Conservation (phyloP, 2,797 vertebrate genomes). For the Leuciscus waleckii region DNA sequence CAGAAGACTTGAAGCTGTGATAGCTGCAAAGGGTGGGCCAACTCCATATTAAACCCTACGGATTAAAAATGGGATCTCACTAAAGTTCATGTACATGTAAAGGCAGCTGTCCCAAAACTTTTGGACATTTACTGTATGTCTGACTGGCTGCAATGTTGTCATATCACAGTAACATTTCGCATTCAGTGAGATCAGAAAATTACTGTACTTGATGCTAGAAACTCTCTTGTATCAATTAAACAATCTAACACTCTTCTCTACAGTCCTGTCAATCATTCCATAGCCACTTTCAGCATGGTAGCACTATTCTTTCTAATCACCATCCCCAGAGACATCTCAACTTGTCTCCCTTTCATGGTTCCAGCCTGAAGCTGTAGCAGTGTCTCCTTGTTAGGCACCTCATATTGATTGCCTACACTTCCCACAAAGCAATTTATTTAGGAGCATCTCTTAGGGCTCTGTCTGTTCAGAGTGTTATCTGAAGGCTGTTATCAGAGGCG, state of each 20-base stretch:
- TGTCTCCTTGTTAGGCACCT: slow-evolving; percentile 48
- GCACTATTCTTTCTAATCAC: slow-evolving; percentile 29
- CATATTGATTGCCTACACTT: slow-evolving; percentile 55
- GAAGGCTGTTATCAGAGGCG: slow-evolving; percentile 40
- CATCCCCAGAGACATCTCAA: slow-evolving; percentile 38
- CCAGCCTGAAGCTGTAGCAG: slow-evolving; percentile 25
- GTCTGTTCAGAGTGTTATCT: slow-evolving; percentile 39
- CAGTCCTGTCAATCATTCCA: slow-evolving; percentile 15
- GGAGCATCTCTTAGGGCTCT: slow-evolving; percentile 37
- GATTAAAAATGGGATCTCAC: no score
- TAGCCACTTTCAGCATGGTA: background rate
- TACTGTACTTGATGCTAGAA: background rate
- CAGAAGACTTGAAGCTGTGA: no score
- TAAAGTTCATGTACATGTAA: no score
- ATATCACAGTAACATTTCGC: background rate
- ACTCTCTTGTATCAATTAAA: slow-evolving; percentile 8
- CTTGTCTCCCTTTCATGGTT: slow-evolving; percentile 21
- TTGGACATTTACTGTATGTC: no score
- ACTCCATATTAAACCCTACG: no score
- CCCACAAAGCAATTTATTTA: slow-evolving; percentile 53
- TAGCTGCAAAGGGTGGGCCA: no score
- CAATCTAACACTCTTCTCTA: background rate
- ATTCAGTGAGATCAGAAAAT: background rate
- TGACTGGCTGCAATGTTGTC: background rate
- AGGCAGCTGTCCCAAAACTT: no score